A percentile compares a stretch with the other conserved stretches of the same genome.
Conservation (phyloP, 2,113 vertebrate species). For the Pterocles gutturalis region DNA sequence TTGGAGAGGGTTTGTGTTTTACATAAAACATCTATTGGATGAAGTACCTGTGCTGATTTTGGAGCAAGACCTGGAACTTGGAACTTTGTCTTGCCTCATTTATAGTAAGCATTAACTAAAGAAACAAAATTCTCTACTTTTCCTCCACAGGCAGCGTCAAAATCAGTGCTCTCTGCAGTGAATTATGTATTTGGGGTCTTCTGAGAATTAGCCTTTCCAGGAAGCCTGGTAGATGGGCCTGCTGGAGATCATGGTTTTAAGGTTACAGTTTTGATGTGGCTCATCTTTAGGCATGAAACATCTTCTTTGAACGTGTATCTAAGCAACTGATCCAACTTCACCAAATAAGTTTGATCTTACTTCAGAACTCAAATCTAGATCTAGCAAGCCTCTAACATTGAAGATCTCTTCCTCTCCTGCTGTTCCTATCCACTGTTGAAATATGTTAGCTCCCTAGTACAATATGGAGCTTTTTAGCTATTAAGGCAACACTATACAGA, state of each 20-base stretch:
- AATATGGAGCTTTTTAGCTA: background rate
- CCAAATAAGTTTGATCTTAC: background rate
- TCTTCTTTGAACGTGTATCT: background rate
- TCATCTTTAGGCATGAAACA: background rate
- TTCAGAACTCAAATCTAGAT: background rate
- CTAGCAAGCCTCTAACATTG: background rate
- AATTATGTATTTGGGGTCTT: background rate
- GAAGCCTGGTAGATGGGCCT: background rate
- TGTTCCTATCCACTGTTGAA: background rate
- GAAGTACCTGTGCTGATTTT: background rate
- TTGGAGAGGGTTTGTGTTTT: background rate
- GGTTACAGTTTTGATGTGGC: background rate
- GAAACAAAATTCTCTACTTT: background rate
- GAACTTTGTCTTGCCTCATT: background rate
- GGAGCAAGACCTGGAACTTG: background rate
- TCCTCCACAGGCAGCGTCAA: background rate
- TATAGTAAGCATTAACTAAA: background rate
- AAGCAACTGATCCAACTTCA: background rate
- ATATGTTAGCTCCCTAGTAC: background rate
- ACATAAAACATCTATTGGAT: background rate
- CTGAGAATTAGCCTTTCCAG: background rate
- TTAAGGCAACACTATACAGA: background rate
- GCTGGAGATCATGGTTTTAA: background rate
- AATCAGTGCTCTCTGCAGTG: background rate
- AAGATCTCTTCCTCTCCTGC: background rate